phyloP scores from a whole-genome alignment of 2,113 vertebrate species.

The Pelvicachromis taeniatus region DNA sequence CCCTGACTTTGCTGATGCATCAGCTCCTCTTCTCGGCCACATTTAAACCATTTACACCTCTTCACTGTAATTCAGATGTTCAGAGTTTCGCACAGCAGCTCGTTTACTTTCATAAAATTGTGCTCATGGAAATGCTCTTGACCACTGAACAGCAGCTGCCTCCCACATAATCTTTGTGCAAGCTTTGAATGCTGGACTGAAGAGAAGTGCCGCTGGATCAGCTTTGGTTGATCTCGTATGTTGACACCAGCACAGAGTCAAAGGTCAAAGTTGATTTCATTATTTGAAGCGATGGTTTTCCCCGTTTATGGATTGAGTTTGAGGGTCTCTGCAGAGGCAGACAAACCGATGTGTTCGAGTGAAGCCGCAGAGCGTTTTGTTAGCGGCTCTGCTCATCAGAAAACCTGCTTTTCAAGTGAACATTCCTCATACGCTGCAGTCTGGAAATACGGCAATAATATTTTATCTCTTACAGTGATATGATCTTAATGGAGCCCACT shows the following conservation, averaged over 20 bases:
- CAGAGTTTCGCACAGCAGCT: background rate
- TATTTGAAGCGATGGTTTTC: background rate
- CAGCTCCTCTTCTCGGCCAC: background rate
- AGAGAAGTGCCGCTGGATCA: background rate
- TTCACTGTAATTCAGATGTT: background rate
- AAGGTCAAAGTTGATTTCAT: background rate
- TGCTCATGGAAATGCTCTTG: background rate
- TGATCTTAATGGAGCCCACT: conserved; percentile 21
- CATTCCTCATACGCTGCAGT: background rate
- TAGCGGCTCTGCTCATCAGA: background rate
- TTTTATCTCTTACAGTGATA: conserved; percentile 2
- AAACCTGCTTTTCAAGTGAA: background rate
- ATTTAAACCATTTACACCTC: background rate
- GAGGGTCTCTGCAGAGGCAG: background rate
- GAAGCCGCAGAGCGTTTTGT: background rate
- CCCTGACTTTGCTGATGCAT: background rate
- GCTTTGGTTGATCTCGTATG: background rate
- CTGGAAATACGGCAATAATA: background rate
- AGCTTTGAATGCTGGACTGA: background rate
- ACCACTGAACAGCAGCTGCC: background rate
- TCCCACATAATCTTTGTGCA: background rate
- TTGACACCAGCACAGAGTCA: background rate
- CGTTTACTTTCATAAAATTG: background rate
- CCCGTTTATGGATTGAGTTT: background rate
- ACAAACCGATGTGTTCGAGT: background rate